Evolutionary conservation across 2,797 vertebrate species (phyloP).

Genomic region (Nannoperca australis): DNA sequence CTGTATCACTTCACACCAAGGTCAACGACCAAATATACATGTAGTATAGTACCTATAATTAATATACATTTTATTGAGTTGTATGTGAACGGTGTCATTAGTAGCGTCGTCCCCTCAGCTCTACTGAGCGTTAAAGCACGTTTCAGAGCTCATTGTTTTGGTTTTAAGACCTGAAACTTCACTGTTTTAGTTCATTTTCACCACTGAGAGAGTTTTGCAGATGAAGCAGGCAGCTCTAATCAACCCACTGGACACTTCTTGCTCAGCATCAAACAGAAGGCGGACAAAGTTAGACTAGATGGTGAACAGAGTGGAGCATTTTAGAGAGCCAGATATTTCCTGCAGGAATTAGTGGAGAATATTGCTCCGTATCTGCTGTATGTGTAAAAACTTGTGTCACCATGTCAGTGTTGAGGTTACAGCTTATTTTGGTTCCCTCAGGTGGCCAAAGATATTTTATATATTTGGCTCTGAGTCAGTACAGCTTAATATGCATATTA

Average conservation of each 20-base stretch:
- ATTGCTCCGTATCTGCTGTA: background rate
- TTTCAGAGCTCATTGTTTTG: conserved; percentile 19
- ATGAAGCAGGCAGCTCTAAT: conserved; percentile 1
- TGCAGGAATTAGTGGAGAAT: background rate
- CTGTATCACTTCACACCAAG: too few species aligned
- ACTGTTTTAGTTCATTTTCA: conserved; percentile 1
- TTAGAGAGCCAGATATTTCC: conserved; percentile 3
- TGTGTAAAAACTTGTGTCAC: background rate
- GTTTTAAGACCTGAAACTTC: conserved; percentile 13
- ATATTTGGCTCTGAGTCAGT: background rate
- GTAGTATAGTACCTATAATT: background rate
- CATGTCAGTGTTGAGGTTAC: background rate
- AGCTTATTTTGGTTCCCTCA: background rate
- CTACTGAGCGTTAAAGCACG: background rate
- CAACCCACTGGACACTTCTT: background rate
- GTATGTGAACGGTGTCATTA: background rate
- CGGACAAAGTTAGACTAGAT: background rate
- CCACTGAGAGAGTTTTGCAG: background rate
- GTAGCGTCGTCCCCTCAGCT: background rate
- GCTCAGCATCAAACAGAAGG: background rate
- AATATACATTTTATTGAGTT: background rate
- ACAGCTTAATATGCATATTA: background rate
- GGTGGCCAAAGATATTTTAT: background rate
- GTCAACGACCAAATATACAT: background rate
- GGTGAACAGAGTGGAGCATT: background rate